Base-by-base conservation (phyloP, 2,113 vertebrate genomes). In the Entelurus aequoreus region DNA sequence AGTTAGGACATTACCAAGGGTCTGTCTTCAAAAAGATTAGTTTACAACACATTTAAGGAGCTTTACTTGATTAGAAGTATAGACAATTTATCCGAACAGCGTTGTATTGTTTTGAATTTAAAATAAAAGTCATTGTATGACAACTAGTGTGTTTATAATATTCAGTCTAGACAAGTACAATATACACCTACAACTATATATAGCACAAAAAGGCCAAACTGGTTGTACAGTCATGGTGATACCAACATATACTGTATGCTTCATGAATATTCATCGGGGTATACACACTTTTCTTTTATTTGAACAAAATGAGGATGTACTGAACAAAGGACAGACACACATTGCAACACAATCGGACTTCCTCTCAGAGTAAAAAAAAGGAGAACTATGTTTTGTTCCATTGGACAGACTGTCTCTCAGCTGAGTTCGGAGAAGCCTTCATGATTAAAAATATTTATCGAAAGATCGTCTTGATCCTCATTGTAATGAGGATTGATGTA, bases 321-420 rank as follows among this genome's bases (percentile, higher is more conserved):
- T 28, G 28, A 28, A 28, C 40, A 15, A 56, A 56, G 15, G 54
- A 38, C 54, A 44, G 38, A 38, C 19, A n/a, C 37, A 42, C 37
- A 77, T 86, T 88, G 71, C 69, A 47, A 80, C 67, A 82, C 36
- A 65, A n/a, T 65, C 11, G 0, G 65, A 73, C 73, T 84, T 88
- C 78, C 79, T 54, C 57, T 65, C 11, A 61, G 50, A 49, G 47
- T 61, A 74, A 51, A 70, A 5, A 62, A 57, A 42, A 19, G 28
- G 69, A 81, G 81, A 86, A 86, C 76, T 74, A 47, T 71, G 74
- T 68, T 67, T 78, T 74, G 19, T 19, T 72, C 77, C 16, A 68
- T 63, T 55, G 69, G 16, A 56, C 12, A 10, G 35, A 46, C 48
- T 51, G 35, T 12, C 11, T 75, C 60, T 68, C 40, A 69, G n/a